phyloP scores from a whole-genome alignment of 2,797 vertebrate genomes.

The Hozukius guyotensis region DNA sequence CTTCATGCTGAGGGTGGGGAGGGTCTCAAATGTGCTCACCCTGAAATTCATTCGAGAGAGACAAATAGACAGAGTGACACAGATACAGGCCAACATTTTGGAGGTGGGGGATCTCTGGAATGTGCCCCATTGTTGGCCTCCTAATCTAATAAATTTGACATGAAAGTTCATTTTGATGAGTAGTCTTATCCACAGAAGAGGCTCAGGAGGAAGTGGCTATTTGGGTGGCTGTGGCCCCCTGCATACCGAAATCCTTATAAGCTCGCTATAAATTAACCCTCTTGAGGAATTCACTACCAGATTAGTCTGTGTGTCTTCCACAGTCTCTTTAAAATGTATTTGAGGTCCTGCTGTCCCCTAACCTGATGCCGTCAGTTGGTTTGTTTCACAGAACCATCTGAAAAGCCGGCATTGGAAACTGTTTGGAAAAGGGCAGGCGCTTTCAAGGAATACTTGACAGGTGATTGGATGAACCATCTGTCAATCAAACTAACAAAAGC shows the following conservation, averaged over 20 bases:
- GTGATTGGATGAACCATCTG: no score
- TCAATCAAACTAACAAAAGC: no score
- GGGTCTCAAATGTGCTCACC: conserved; percentile 11
- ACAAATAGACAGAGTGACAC: not conserved
- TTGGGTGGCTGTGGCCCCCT: conserved; percentile 47
- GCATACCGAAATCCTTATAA: conserved; percentile 39
- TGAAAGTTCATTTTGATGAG: conserved; percentile 54
- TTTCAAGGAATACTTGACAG: no score
- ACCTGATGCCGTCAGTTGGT: no score
- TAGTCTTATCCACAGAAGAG: conserved; percentile 19
- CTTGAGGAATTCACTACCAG: conserved; percentile 37
- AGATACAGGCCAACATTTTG: not conserved
- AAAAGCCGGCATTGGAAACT: no score
- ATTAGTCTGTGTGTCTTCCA: conserved; percentile 14
- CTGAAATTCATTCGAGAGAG: not conserved
- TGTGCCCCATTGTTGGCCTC: conserved; percentile 17
- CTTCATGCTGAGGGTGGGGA: not conserved
- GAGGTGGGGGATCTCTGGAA: conserved; percentile 1
- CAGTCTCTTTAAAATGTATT: not conserved
- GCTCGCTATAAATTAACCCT: conserved; percentile 48
- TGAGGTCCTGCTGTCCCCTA: not conserved
- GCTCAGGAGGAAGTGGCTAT: conserved; percentile 30
- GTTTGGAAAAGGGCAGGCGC: no score
- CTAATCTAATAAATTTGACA: conserved; percentile 42
- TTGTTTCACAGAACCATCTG: no score